These are phyloP conservation scores for Halcyon badia DNA, from an alignment of 2,797 vertebrate genomes.

Conservation along the genomic window DNA sequence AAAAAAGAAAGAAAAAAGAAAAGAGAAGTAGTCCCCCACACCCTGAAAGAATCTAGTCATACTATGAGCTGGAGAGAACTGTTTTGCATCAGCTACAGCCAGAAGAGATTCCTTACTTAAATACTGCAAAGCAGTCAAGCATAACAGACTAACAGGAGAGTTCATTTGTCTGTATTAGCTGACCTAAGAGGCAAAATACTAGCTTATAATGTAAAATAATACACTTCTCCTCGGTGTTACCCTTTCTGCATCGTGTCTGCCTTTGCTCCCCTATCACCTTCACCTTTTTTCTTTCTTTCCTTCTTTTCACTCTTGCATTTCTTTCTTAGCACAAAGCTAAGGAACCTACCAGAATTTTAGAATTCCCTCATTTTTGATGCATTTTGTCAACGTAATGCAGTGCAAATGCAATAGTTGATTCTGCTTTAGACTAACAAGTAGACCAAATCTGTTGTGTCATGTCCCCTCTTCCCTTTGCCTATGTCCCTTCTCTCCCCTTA, in stretches of 20 bases:
- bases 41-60: neutral
- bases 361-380: neutral
- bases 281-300: neutral
- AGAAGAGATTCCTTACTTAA: neutral
- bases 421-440: neutral
- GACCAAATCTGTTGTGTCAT: fast-evolving
- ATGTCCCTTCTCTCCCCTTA: neutral
- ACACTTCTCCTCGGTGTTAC: neutral
- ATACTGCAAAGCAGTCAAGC: neutral
- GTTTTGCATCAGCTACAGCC: neutral
- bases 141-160: neutral
- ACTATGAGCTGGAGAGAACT: neutral
- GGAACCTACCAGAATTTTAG: neutral
- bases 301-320: neutral
- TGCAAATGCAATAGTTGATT: neutral
- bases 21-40: neutral
- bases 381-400: neutral
- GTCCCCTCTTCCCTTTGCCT: neutral
- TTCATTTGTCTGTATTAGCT: neutral
- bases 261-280: neutral
- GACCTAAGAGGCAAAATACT: neutral
- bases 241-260: neutral
- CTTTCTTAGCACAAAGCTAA: neutral
- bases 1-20: neutral
- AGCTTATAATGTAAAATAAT: neutral